phyloP scores from a whole-genome alignment of 2,113 vertebrate genomes.

The Peromyscus californicus region DNA sequence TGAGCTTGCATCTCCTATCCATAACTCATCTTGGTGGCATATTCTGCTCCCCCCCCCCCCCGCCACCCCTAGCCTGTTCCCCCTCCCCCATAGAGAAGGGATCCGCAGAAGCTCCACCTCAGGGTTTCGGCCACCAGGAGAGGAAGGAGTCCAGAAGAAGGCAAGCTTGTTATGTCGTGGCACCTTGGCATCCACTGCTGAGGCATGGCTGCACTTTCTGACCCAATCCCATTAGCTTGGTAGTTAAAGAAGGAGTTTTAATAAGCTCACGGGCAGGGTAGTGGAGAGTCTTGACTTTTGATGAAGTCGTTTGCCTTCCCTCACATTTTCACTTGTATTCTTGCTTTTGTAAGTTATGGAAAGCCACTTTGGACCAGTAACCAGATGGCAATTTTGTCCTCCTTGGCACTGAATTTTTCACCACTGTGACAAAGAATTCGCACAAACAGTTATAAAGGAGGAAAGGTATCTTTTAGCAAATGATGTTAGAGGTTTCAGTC shows the following conservation, averaged over 20 bases:
- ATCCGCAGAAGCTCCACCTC: not conserved
- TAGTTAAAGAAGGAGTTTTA: not conserved
- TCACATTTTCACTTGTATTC: slow-evolving; percentile 10
- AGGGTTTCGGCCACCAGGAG: not conserved
- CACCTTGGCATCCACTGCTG: not conserved
- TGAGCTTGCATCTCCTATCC: not conserved
- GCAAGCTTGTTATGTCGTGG: not conserved
- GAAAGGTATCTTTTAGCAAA: not conserved
- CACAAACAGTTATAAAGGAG: not conserved
- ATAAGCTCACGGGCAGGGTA: not conserved
- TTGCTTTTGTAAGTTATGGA: slow-evolving; percentile 50
- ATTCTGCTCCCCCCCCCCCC: not conserved
- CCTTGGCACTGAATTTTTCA: not conserved
- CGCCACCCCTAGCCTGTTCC: not conserved
- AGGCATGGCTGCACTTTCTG: not conserved
- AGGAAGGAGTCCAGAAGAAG: not conserved
- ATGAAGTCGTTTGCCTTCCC: not conserved
- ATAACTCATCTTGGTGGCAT: not conserved
- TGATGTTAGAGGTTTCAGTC: not conserved
- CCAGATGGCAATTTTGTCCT: not conserved
- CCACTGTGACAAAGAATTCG: not conserved
- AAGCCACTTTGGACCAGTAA: not conserved
- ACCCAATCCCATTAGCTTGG: not conserved
- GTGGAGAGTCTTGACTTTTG: slow-evolving; percentile 8
- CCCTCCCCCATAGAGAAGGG: not conserved